phyloP scores from a whole-genome alignment of 2,888 invertebrate species.

The Exocentrus adspersus region DNA sequence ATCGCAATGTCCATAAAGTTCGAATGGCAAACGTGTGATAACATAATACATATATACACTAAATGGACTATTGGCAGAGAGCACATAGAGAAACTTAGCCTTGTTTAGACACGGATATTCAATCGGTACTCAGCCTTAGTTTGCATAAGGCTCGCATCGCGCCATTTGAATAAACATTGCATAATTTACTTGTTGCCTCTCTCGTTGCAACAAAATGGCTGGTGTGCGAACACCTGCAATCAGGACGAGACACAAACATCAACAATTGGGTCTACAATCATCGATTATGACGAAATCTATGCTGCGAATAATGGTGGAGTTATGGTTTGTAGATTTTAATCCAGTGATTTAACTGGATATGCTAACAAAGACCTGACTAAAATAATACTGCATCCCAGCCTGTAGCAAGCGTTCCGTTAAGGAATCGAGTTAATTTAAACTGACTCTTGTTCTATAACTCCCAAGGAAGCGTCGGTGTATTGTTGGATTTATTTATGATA shows the following conservation, averaged over 20 bases:
- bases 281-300: no score
- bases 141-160: conserved; percentile 49
- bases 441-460: conserved; percentile 11
- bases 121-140: conserved; percentile 54
- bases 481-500: conserved; percentile 38
- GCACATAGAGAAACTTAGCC: conserved; percentile 25
- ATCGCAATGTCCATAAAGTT: conserved; percentile 16
- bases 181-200: conserved; percentile 56
- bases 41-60: conserved; percentile 27
- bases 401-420: neutral
- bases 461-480: conserved; percentile 10
- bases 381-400: neutral
- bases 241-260: neutral
- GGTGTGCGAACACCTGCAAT: neutral
- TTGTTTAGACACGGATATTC: conserved; percentile 57
- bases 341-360: no score
- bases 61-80: conserved; percentile 29
- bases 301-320: no score
- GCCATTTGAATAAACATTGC: conserved; percentile 51
- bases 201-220: conserved; percentile 1
- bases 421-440: neutral
- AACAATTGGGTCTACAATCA: no score
- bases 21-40: conserved; percentile 6
- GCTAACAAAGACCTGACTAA: no score
- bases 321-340: no score